Evolutionary conservation across 2,888 invertebrate genomes (phyloP).

Genomic region (Cryptocheilus praepositus): DNA sequence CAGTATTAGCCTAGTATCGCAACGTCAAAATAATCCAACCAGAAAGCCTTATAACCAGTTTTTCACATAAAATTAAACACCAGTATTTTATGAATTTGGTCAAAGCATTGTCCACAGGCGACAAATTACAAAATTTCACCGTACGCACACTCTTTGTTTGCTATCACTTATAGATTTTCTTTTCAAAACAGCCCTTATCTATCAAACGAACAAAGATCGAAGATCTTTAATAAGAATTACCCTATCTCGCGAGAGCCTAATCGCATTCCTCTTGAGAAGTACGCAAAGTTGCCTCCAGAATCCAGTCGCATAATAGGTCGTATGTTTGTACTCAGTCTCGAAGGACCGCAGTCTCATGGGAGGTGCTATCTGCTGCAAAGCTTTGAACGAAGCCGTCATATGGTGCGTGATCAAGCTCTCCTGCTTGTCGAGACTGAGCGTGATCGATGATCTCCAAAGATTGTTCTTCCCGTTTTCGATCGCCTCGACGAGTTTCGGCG

Average conservation of each 20-base stretch:
- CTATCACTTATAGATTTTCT: too few species aligned
- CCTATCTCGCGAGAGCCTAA: slow-evolving; percentile 81
- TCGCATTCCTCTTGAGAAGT: slow-evolving; percentile 80
- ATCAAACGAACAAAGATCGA: too few species aligned
- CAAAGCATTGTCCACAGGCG: too few species aligned
- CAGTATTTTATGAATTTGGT: too few species aligned
- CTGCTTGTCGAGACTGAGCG: slow-evolving; percentile 19
- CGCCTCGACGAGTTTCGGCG: slow-evolving; percentile 77
- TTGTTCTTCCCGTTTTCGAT: slow-evolving; percentile 80
- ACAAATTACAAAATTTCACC: too few species aligned
- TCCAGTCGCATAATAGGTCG: slow-evolving; percentile 77
- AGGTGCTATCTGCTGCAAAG: slow-evolving; percentile 67
- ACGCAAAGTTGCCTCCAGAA: slow-evolving; percentile 79
- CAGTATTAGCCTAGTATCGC: too few species aligned
- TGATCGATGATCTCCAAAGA: slow-evolving; percentile 75
- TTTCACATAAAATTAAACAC: too few species aligned
- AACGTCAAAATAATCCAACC: too few species aligned
- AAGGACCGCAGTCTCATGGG: slow-evolving; percentile 55
- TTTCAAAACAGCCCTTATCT: too few species aligned
- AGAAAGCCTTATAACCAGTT: too few species aligned
- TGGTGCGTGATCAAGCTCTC: slow-evolving; percentile 77
- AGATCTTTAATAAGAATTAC: slow-evolving; percentile 22
- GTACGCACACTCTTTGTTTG: too few species aligned
- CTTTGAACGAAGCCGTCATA: slow-evolving; percentile 77
- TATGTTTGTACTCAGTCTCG: slow-evolving; percentile 52